Conservation (phyloP, 2,113 vertebrate genomes). For the Ptilorrhoa leucosticta region DNA sequence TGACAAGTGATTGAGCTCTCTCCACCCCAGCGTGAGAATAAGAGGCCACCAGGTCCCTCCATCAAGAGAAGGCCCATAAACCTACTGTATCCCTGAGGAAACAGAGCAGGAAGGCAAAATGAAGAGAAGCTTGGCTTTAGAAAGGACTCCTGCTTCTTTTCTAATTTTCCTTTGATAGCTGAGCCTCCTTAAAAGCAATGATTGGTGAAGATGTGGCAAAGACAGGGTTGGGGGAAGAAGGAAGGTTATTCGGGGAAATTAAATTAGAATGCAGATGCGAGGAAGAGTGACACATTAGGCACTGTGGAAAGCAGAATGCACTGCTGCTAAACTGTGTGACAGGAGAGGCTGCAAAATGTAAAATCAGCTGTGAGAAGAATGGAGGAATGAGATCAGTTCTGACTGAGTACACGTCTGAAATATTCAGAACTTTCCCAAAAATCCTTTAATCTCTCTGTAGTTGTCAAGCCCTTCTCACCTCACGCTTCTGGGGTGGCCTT, state of each 20-base stretch:
- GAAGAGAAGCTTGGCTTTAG: background rate
- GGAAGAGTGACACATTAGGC: background rate
- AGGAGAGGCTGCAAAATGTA: background rate
- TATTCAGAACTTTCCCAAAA: background rate
- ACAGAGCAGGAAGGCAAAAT: background rate
- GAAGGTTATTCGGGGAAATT: background rate
- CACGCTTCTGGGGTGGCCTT: background rate
- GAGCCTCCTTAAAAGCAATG: background rate
- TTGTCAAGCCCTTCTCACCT: background rate
- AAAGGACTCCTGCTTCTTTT: background rate
- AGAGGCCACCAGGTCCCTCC: background rate
- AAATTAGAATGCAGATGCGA: background rate
- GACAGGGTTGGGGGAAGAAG: background rate
- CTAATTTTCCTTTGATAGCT: background rate
- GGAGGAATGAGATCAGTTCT: background rate
- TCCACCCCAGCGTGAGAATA: background rate
- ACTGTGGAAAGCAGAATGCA: background rate
- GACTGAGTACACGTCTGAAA: background rate
- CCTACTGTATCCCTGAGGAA: background rate
- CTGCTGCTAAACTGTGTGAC: background rate
- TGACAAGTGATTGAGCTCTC: background rate
- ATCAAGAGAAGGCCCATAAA: background rate
- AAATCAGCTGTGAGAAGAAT: background rate
- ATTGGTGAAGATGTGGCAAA: background rate
- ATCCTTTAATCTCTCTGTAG: background rate